Evolutionary conservation across 1,140 invertebrate genomes (phyloP).

Genomic region (Berghia stephanieae): DNA sequence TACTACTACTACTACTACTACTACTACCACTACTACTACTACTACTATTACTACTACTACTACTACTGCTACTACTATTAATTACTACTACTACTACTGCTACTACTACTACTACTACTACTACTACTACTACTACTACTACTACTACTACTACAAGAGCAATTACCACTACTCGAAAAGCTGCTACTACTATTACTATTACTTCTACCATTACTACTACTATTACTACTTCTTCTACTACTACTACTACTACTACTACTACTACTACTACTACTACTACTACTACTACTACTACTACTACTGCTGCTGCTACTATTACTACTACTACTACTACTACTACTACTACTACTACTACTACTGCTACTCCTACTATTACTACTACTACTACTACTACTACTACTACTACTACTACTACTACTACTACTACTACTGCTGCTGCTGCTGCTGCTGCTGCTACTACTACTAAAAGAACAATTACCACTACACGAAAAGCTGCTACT

Average conservation of each 20-base stretch:
- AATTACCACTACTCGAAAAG: not conserved
- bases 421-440: conserved; percentile 1
- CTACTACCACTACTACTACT: conserved; percentile 6
- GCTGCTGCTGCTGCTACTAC: not conserved
- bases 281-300: conserved; percentile 8
- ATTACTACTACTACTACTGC: not conserved
- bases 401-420: not conserved
- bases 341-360: conserved; percentile 8
- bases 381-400: conserved; percentile 7
- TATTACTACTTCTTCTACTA: too few relatives aligned
- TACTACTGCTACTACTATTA: not conserved
- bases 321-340: conserved; percentile 3
- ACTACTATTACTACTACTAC: conserved; percentile 4
- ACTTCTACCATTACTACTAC: too few relatives aligned
- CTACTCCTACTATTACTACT: too few relatives aligned
- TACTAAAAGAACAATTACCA: not conserved
- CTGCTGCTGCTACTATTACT: not conserved
- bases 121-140: not conserved
- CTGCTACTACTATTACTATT: not conserved
- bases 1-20: conserved; percentile 5
- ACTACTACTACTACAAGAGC: too few relatives aligned
- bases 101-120: not conserved
- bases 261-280: conserved; percentile 7
- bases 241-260: not conserved
- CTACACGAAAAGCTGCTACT: too few relatives aligned